Evolutionary conservation across 2,113 vertebrate species (phyloP).

Genomic region (Apodemus speciosus): DNA sequence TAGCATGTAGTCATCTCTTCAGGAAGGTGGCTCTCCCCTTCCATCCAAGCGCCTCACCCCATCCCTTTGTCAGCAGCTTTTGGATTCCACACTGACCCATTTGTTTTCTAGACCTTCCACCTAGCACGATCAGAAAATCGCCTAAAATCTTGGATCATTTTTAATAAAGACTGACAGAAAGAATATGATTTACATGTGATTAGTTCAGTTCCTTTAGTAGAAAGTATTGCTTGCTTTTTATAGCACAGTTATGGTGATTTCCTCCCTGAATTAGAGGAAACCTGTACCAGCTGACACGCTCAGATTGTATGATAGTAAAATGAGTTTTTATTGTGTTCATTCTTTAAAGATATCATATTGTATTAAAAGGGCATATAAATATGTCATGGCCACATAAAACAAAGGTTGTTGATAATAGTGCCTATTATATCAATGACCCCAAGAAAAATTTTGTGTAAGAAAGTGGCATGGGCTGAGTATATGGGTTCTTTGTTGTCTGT

Average conservation of each 20-base stretch:
- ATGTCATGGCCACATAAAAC: not conserved
- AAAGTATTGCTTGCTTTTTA: not conserved
- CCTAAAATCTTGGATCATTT: not conserved
- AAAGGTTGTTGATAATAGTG: not conserved
- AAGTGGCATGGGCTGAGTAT: not conserved
- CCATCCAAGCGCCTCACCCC: not conserved
- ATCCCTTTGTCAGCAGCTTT: not conserved
- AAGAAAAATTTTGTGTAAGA: not conserved
- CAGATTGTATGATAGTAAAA: not conserved
- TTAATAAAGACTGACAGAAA: constrained; percentile 15
- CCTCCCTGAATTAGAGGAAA: constrained; percentile 29
- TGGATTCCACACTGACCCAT: not conserved
- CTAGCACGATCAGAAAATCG: not conserved
- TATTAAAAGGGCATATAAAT: not conserved
- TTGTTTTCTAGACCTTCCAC: not conserved
- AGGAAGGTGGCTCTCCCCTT: not conserved
- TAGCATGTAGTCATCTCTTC: not conserved
- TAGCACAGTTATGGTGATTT: not conserved
- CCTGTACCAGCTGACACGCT: not conserved
- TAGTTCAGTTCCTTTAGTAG: constrained; percentile 1
- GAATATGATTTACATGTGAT: not conserved
- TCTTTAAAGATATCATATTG: not conserved
- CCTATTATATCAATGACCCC: not conserved
- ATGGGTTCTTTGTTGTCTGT: not conserved
- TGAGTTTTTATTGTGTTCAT: not conserved